Evolutionary conservation across 2,113 vertebrate genomes (phyloP).

Genomic region (Cheirogaleus medius): DNA sequence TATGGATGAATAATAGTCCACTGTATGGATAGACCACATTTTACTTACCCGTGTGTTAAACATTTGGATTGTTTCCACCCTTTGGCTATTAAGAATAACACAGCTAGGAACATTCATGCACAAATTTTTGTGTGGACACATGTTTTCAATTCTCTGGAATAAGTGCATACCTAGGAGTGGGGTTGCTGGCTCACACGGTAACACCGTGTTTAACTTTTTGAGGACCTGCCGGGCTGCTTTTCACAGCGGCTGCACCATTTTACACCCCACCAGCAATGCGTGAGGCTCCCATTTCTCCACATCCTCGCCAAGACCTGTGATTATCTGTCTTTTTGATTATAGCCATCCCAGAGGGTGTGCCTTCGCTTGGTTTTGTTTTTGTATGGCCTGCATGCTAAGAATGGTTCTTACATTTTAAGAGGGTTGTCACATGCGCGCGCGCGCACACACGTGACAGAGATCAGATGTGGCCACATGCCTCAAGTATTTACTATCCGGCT

Average conservation of each 20-base stretch:
- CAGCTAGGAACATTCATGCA: neutral
- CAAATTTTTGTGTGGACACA: neutral
- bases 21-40: fast-evolving
- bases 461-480: neutral
- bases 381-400: neutral
- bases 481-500: neutral
- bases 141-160: neutral
- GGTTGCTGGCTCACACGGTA: neutral
- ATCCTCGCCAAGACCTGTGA: neutral
- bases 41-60: neutral
- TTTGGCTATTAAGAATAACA: neutral
- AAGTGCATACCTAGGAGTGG: neutral
- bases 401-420: constrained; percentile 20
- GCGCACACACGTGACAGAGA: neutral
- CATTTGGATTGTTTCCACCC: neutral
- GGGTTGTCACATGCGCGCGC: neutral
- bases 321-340: neutral
- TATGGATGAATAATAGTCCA: neutral
- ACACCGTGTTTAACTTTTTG: neutral
- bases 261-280: neutral
- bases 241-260: neutral
- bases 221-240: neutral
- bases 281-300: neutral
- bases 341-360: neutral
- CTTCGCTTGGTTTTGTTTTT: neutral